Percentiles rank a stretch among this genome's conserved stretches.
phyloP scores from a whole-genome alignment of 2,113 vertebrate species.

The Nothoprocta pentlandii region DNA sequence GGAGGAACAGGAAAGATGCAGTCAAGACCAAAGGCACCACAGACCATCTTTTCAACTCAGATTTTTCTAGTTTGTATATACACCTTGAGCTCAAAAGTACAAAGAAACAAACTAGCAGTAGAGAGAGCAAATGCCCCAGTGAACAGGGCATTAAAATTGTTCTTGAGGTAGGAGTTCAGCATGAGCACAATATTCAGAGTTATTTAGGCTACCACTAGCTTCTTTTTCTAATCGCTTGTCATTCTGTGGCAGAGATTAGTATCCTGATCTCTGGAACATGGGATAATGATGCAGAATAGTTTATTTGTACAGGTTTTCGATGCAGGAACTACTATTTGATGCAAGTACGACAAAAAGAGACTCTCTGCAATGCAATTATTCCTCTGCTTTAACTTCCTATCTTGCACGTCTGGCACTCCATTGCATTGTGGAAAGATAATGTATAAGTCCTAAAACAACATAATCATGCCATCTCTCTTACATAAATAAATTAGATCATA shows the following conservation, averaged over 20 bases:
- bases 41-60: neutral
- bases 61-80: neutral
- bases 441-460: neutral
- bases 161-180: neutral
- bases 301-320: neutral
- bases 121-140: neutral
- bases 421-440: fast-evolving
- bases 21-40: neutral
- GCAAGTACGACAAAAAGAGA: neutral
- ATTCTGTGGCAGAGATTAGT: neutral
- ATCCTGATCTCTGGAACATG: fast-evolving
- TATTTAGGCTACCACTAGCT: neutral
- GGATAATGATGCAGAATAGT: neutral
- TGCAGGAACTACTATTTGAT: neutral
- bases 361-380: neutral
- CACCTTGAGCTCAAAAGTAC: neutral
- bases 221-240: neutral
- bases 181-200: neutral
- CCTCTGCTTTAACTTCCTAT: neutral
- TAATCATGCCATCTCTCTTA: neutral
- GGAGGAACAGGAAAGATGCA: neutral
- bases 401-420: neutral
- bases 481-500: neutral
- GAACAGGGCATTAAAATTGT: neutral
- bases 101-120: neutral